Conservation (phyloP, 2,113 vertebrate genomes). For the Elgaria multicarinata region DNA sequence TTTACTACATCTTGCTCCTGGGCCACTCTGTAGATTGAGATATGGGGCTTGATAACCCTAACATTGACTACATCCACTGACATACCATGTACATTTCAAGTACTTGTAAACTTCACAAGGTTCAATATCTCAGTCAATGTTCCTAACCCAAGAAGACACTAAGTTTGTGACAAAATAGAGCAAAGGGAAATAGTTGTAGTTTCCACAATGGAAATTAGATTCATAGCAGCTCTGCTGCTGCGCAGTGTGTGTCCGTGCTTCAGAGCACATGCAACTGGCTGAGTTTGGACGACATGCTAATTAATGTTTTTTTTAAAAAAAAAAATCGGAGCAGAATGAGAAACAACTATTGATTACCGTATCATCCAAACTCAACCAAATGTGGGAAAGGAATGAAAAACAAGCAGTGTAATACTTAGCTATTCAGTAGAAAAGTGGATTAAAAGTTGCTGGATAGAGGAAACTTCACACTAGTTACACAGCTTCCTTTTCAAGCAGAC, state of each 20-base stretch:
- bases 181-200: background rate
- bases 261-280: background rate
- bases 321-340: too few relatives aligned
- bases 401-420: background rate
- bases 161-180: background rate
- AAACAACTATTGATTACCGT: too few relatives aligned
- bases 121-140: background rate
- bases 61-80: background rate
- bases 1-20: background rate
- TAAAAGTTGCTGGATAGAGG: slow-evolving; percentile 56
- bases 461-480: slow-evolving; percentile 48
- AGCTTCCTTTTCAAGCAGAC: slow-evolving; percentile 47
- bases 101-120: background rate
- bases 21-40: background rate
- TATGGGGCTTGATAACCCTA: background rate
- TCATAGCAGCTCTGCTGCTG: background rate
- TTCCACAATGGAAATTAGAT: background rate
- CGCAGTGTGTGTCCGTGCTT: background rate
- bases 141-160: background rate
- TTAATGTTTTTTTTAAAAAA: too few relatives aligned
- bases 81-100: background rate
- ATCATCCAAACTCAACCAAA: too few relatives aligned
- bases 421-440: background rate
- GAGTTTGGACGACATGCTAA: too few relatives aligned
- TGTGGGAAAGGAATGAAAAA: background rate